Conservation (phyloP, 2,797 vertebrate genomes). For the Acomys russatus region DNA sequence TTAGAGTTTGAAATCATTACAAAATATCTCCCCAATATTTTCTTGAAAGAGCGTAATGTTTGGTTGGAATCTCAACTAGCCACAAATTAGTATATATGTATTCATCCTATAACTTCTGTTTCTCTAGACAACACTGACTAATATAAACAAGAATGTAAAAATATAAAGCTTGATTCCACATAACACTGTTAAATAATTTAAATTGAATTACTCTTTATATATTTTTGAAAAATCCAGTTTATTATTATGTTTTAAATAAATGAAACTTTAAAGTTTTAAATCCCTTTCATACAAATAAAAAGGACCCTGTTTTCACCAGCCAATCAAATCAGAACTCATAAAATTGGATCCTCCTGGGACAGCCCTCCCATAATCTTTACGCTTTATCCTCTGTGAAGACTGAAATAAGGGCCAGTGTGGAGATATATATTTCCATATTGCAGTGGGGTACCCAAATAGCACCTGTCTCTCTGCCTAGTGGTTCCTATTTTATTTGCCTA, state of each 20-base stretch:
- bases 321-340: neutral
- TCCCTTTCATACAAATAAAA: neutral
- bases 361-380: constrained; percentile 32
- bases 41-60: neutral
- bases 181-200: neutral
- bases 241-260: neutral
- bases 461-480: neutral
- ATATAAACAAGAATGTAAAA: neutral
- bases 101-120: neutral
- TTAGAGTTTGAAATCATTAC: constrained; percentile 32
- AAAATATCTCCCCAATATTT: constrained; percentile 19
- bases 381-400: constrained; percentile 60
- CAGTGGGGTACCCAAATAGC: neutral
- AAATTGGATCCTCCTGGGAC: constrained; percentile 54
- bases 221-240: neutral
- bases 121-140: neutral
- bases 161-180: neutral
- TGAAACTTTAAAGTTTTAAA: neutral
- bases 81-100: neutral
- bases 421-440: constrained; percentile 11
- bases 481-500: constrained; percentile 11
- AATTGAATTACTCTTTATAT: neutral
- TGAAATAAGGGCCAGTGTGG: constrained; percentile 60
- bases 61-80: neutral
- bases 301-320: neutral